phyloP scores from a whole-genome alignment of 2,797 vertebrate species.

The Discoglossus pictus region DNA sequence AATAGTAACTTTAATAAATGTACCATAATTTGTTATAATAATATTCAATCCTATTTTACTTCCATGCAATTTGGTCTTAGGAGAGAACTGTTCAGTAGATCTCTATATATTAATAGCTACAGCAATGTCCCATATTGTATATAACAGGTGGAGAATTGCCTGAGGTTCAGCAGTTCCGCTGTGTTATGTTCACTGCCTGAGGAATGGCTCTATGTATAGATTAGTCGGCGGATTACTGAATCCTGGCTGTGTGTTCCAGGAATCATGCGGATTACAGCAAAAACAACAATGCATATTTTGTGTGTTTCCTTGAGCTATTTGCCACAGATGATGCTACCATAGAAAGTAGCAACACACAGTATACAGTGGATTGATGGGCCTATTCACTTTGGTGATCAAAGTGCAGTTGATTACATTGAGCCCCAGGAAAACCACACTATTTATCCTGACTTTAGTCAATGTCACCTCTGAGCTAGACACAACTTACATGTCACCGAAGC shows the following conservation, averaged over 20 bases:
- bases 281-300: not conserved
- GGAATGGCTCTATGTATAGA: not conserved
- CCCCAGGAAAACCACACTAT: slow-evolving; percentile 4
- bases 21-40: too few species aligned
- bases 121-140: too few species aligned
- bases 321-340: not conserved
- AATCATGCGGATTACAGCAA: not conserved
- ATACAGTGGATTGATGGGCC: slow-evolving; percentile 2
- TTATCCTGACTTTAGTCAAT: not conserved
- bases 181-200: not conserved
- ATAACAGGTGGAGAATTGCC: too few species aligned
- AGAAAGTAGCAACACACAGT: not conserved
- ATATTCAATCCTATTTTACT: too few species aligned
- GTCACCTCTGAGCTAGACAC: too few species aligned
- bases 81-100: too few species aligned
- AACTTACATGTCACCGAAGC: too few species aligned
- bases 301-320: not conserved
- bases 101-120: too few species aligned
- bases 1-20: too few species aligned
- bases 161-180: too few species aligned
- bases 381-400: not conserved
- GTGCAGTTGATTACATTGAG: not conserved
- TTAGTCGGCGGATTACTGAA: slow-evolving; percentile 1
- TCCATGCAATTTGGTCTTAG: too few species aligned
- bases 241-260: not conserved